These are phyloP conservation scores for Hylaea fasciaria DNA, from an alignment of 2,888 invertebrate species.

Conservation along the genomic window DNA sequence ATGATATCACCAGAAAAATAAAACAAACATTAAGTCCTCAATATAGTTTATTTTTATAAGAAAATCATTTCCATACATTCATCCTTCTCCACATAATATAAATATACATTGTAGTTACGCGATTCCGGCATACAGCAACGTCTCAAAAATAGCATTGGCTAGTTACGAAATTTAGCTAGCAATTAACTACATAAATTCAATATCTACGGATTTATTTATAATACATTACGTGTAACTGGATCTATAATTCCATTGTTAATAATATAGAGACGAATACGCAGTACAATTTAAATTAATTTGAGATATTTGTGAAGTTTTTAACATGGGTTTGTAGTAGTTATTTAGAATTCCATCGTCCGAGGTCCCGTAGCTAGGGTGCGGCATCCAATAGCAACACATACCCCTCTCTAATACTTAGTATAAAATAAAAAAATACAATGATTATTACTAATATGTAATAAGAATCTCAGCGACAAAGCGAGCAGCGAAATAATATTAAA, in stretches of 20 bases:
- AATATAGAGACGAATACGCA: constrained; percentile 36
- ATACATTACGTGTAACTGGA: constrained; percentile 69
- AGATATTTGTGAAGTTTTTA: constrained; percentile 38
- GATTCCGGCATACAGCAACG: constrained; percentile 75
- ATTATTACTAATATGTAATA: constrained; percentile 27
- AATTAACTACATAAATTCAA: constrained; percentile 75
- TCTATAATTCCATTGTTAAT: constrained; percentile 42
- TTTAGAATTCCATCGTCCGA: constrained; percentile 31
- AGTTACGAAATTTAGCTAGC: constrained; percentile 82
- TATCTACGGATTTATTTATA: constrained; percentile 71
- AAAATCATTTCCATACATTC: constrained; percentile 81
- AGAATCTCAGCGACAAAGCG: constrained; percentile 26
- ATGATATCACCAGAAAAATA: constrained; percentile 35
- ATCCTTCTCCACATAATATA: constrained; percentile 77
- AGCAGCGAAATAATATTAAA: constrained; percentile 19
- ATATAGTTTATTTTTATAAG: constrained; percentile 83
- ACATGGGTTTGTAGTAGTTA: constrained; percentile 29
- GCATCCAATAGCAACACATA: constrained; percentile 13
- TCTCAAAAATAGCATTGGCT: constrained; percentile 84
- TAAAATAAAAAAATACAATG: constrained; percentile 26
- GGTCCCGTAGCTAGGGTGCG: constrained; percentile 18
- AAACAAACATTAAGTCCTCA: constrained; percentile 63
- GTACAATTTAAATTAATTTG: constrained; percentile 33
- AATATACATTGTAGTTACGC: constrained; percentile 78
- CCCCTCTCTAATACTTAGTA: constrained; percentile 25